Conservation (phyloP, 1,140 invertebrate genomes). For the Trichonephila inaurata region DNA sequence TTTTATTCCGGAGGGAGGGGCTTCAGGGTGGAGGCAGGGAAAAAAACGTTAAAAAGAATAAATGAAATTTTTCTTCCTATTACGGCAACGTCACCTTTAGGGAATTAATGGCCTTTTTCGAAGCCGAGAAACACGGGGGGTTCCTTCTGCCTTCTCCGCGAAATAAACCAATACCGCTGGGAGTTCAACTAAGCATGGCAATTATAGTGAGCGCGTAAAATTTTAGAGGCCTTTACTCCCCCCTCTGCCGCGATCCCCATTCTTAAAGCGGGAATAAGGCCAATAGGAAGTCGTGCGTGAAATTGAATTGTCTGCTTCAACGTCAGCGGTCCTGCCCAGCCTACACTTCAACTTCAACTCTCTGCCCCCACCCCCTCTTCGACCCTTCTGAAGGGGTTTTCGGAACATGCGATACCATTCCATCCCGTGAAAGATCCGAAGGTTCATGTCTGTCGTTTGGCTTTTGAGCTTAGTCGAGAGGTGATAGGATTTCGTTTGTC, state of each 20-base stretch:
- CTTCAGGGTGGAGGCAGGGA: background rate
- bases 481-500: too few relatives aligned
- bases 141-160: constrained; percentile 33
- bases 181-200: constrained; percentile 75
- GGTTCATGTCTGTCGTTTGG: background rate
- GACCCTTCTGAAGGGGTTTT: background rate
- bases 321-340: constrained; percentile 60
- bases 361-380: background rate
- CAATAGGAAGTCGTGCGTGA: constrained; percentile 73
- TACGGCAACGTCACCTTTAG: constrained; percentile 71
- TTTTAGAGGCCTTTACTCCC: constrained; percentile 68
- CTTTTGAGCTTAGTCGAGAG: background rate
- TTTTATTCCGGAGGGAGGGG: constrained; percentile 41
- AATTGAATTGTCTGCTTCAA: constrained; percentile 76
- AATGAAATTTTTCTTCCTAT: constrained; percentile 77
- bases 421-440: background rate
- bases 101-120: constrained; percentile 75
- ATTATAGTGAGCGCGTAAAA: constrained; percentile 76
- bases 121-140: constrained; percentile 66
- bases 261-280: constrained; percentile 60
- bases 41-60: constrained; percentile 75
- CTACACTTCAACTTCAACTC: constrained; percentile 73
- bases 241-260: background rate
- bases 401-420: background rate
- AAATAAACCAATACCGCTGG: constrained; percentile 76